Evolutionary conservation across 1,140 invertebrate genomes (phyloP).

Genomic region (Bombus breviceps): DNA sequence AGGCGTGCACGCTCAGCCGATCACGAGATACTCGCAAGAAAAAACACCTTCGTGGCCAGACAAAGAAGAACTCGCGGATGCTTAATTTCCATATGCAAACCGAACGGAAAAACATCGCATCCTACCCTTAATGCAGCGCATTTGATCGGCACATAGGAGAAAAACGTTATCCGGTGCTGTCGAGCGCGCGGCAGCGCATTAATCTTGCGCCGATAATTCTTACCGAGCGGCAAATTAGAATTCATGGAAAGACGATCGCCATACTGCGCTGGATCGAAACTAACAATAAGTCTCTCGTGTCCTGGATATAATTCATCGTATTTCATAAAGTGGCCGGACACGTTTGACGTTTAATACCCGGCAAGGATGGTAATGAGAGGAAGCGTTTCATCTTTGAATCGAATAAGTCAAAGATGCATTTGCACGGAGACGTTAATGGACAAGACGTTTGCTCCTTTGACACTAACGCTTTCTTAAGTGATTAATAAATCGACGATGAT

Average conservation of each 20-base stretch:
- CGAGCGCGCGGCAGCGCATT: constrained; percentile 24
- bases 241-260: constrained; percentile 17
- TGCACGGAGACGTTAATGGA: not conserved
- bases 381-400: not conserved
- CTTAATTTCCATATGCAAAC: constrained; percentile 34
- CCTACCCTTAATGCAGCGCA: constrained; percentile 18
- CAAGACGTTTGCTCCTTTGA: not conserved
- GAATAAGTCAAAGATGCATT: not conserved
- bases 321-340: not conserved
- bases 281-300: not conserved
- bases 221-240: constrained; percentile 22
- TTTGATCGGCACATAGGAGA: not conserved
- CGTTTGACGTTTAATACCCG: not conserved
- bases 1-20: not conserved
- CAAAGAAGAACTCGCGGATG: constrained; percentile 12
- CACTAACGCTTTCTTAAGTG: not conserved
- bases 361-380: not conserved
- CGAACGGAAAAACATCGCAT: constrained; percentile 7
- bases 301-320: not conserved
- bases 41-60: not conserved
- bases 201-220: constrained; percentile 32
- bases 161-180: constrained; percentile 38
- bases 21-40: not conserved
- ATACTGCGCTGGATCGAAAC: not conserved
- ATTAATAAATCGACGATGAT: not conserved